Conservation (phyloP, 92 coral and sea anemone genomes). For the Epizoanthus fatuus region DNA sequence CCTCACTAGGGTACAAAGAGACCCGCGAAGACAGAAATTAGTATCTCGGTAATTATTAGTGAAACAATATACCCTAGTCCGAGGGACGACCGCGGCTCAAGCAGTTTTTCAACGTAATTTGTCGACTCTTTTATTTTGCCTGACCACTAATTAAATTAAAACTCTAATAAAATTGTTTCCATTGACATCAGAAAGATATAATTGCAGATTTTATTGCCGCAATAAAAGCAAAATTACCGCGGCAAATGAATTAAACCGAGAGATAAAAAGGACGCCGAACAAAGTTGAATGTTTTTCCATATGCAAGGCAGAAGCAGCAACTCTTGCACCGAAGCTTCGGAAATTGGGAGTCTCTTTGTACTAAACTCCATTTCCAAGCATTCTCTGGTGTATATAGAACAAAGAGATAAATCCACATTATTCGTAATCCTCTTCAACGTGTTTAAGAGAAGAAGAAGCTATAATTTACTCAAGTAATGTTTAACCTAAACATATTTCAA, state of each 20-base stretch:
- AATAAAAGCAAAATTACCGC: slow-evolving; percentile 95
- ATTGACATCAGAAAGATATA: slow-evolving; percentile 98
- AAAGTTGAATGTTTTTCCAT: slow-evolving; percentile 88
- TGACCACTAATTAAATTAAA: slow-evolving; percentile 96
- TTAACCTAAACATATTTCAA: slow-evolving; percentile 80
- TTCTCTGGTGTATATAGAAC: slow-evolving; percentile 39
- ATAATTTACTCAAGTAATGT: slow-evolving; percentile 74
- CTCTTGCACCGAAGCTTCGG: slow-evolving; percentile 66
- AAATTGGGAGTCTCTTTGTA: slow-evolving; percentile 70
- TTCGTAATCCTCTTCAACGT: slow-evolving; percentile 83
- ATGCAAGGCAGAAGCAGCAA: slow-evolving; percentile 72
- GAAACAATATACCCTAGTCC: slow-evolving; percentile 91
- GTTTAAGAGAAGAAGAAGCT: slow-evolving; percentile 54
- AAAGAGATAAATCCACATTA: slow-evolving; percentile 67
- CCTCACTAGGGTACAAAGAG: slow-evolving; percentile 79
- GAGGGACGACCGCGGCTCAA: slow-evolving; percentile 81
- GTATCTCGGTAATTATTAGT: slow-evolving; percentile 88
- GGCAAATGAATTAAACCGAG: slow-evolving; percentile 79
- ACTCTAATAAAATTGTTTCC: slow-evolving; percentile 98
- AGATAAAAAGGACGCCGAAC: slow-evolving; percentile 88
- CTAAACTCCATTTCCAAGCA: slow-evolving; percentile 47
- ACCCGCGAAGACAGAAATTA: slow-evolving; percentile 85
- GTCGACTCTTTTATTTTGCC: slow-evolving; percentile 91
- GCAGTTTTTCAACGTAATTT: slow-evolving; percentile 85
- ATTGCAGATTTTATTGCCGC: slow-evolving; percentile 98